phyloP scores from a whole-genome alignment of 2,888 invertebrate genomes.

The Conus canariensis region DNA sequence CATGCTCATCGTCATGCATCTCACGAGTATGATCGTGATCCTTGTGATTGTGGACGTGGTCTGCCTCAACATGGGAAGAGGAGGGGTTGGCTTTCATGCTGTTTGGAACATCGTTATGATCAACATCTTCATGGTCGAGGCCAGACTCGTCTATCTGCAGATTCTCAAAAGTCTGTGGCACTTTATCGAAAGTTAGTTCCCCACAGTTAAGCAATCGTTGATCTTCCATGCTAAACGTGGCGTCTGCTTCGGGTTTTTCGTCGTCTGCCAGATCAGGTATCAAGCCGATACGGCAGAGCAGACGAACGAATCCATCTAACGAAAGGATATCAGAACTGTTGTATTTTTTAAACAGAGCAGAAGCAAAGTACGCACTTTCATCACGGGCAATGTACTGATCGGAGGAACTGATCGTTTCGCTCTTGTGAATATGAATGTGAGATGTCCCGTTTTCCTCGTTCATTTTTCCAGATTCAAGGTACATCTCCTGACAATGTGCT shows the following conservation, averaged over 20 bases:
- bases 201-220: neutral
- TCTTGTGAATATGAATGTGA: constrained; percentile 5
- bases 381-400: neutral
- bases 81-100: neutral
- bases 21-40: neutral
- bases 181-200: constrained; percentile 21
- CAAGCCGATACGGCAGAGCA: constrained; percentile 33
- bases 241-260: neutral
- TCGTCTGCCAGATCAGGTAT: neutral
- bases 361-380: constrained; percentile 30
- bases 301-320: constrained; percentile 26
- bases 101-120: neutral
- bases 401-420: neutral
- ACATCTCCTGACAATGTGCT: neutral
- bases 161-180: neutral
- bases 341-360: constrained; percentile 31
- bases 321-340: neutral
- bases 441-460: neutral
- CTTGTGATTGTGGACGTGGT: neutral
- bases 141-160: too few relatives aligned
- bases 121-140: neutral
- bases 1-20: neutral
- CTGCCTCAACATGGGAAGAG: neutral
- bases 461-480: neutral
- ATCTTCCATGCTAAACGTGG: neutral